Evolutionary conservation across 2,113 vertebrate genomes (phyloP), one percentile per base, ranked within the genome.

Genomic region (Tauraco erythrolophus): DNA sequence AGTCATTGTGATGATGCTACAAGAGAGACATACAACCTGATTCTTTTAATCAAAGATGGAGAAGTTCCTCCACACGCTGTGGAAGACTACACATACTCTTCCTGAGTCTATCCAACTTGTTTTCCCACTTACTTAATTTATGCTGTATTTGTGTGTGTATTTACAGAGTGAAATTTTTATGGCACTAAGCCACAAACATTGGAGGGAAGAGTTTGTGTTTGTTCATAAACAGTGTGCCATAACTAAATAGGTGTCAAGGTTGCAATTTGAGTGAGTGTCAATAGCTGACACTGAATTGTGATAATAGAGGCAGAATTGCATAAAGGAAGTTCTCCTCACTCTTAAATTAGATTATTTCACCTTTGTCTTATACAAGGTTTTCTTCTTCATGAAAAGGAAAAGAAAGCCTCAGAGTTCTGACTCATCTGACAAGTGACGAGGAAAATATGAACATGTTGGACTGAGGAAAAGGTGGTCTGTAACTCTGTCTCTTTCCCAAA

Each of bases 271-370:
- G 72, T 43, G 23, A 62, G 58, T 58, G 87, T 87, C 93, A 89
- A 48, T 75, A 76, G 76, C 51, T 21, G 35, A 45, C 60, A 30
- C 15, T 37, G 80, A 91, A 53, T 84, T 84, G 84, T 81, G 76
- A 79, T 94, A 96, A 88, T 46, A 86, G 84, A 89, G 45, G 31
- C 80, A 89, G 72, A 87, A 87, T 19, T 82, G 8, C 65, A 92
- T 57, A 87, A 82, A 70, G 56, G 41, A 87, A 75, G 24, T 64
- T 91, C 69, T 94, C 89, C 41, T 92, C 88, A 84, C 91, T 66
- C 83, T 70, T 51, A 91, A 77, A 95, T 95, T 96, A 84, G 39
- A 83, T 95, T 92, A 90, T 94, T 88, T 66, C 91, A 96, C 93
- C 93, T 87, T 87, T 71, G 57, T 94, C 78, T 91, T 87, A 91